Conservation (phyloP, 2,888 invertebrate species). For the Hirtodrosophila cameraria region DNA sequence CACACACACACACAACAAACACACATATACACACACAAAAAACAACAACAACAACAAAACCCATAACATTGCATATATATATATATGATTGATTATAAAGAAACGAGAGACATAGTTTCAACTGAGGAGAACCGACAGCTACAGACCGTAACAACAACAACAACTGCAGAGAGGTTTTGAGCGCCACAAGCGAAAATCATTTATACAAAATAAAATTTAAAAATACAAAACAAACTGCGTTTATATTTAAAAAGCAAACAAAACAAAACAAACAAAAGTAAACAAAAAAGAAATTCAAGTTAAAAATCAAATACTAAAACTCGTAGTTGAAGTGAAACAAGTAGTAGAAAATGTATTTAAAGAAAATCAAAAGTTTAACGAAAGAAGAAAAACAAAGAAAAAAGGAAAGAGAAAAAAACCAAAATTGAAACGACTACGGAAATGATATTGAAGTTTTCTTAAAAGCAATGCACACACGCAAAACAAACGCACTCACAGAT, state of each 20-base stretch:
- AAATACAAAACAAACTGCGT: slow-evolving; percentile 60
- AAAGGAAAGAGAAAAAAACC: slow-evolving; percentile 4
- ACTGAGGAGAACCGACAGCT: slow-evolving; percentile 57
- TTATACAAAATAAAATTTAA: slow-evolving; percentile 66
- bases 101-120: slow-evolving; percentile 68
- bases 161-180: slow-evolving; percentile 64
- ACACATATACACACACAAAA: slow-evolving; percentile 22
- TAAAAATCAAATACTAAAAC: slow-evolving; percentile 18
- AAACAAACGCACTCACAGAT: slow-evolving; percentile 7
- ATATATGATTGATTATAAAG: slow-evolving; percentile 54
- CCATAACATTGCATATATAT: slow-evolving; percentile 54
- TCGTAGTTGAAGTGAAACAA: slow-evolving; percentile 42
- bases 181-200: slow-evolving; percentile 71
- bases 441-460: slow-evolving; percentile 34
- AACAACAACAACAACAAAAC: slow-evolving; percentile 28
- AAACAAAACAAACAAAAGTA: not conserved
- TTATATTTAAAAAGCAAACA: slow-evolving; percentile 57
- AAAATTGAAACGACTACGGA: slow-evolving; percentile 20
- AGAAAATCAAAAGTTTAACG: slow-evolving; percentile 15
- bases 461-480: slow-evolving; percentile 25
- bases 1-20: slow-evolving; percentile 18
- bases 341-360: slow-evolving; percentile 56
- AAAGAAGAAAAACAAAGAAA: not conserved
- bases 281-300: slow-evolving; percentile 10
- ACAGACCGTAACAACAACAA: slow-evolving; percentile 58